Evolutionary conservation across 1,140 invertebrate genomes (phyloP), one percentile per base, ranked within the genome.

Genomic region (Eurosta solidaginis): DNA sequence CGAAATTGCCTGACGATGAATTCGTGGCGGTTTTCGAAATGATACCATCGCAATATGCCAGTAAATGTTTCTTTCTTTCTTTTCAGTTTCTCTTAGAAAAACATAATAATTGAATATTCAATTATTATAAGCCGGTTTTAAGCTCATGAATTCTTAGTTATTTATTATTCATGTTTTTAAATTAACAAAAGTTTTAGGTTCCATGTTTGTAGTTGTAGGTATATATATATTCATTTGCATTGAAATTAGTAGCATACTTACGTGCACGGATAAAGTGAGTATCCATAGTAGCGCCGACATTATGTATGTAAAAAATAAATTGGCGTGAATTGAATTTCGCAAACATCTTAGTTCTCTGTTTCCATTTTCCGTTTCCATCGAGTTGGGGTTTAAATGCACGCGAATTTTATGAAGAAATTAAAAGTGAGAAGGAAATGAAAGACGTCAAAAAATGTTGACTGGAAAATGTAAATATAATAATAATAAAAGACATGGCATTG

Each of bases 331-430:
- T 80, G 92, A 96, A 87, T 98, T 98, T 54, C 96, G 91, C 76
- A 98, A 89, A 89, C 96, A 98, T 84, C 95, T 90, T 27, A 98
- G 90, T 88, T 97, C 96, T 87, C 97, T 98, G 92, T n/a, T 20
- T 40, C 33, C 33, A 33, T 68, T 68, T 63, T 68, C 29, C 59
- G 40, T 68, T 68, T 68, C 33, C 33, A 40, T 68, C 22, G 29
- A 36, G 12, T 63, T 33, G 29, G 33, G 36, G 36, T 68, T 20
- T n/a, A 14, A 22, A 40, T 68, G 59, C 17, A 52, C 20, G 49
- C 49, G 22, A 3, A 52, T 0, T 22, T n/a, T 40, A 63, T 73
- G 42, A 36, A 17, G 33, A 1, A 9, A 3, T 29, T 27, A 25
- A 22, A 45, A 75, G 22, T 33, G 22, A 1, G 1, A 76, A 76